phyloP scores from a whole-genome alignment of 2,888 invertebrate genomes.

The Cheiracanthium punctorium region DNA sequence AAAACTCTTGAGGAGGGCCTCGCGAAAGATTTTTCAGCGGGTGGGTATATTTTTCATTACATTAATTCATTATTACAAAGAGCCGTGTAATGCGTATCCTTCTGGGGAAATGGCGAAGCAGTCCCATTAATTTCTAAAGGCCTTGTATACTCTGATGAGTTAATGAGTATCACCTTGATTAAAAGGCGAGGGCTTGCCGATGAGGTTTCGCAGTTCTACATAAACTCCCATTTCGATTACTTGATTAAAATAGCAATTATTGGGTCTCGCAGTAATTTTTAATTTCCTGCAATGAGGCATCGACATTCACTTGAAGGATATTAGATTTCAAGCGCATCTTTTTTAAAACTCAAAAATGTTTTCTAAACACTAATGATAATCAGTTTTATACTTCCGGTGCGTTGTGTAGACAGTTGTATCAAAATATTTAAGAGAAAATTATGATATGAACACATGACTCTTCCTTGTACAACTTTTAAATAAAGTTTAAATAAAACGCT shows the following conservation, averaged over 20 bases:
- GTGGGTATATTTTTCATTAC: constrained; percentile 32
- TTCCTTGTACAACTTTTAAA: too few relatives aligned
- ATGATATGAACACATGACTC: too few relatives aligned
- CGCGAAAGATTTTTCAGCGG: not conserved
- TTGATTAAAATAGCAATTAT: not conserved
- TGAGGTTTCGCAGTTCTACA: not conserved
- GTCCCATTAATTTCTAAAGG: not conserved
- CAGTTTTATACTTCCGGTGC: too few relatives aligned
- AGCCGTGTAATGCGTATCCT: constrained; percentile 5
- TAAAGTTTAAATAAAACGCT: too few relatives aligned
- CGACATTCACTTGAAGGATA: too few relatives aligned
- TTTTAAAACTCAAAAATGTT: too few relatives aligned
- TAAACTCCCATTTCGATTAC: not conserved
- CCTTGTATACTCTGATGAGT: constrained; percentile 4
- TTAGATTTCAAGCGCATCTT: too few relatives aligned
- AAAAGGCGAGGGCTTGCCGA: not conserved
- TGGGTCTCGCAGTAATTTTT: too few relatives aligned
- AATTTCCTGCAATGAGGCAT: too few relatives aligned
- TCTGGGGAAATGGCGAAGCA: not conserved
- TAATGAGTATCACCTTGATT: constrained; percentile 12
- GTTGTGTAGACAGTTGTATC: too few relatives aligned
- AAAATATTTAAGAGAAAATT: too few relatives aligned
- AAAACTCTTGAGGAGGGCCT: not conserved
- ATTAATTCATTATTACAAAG: constrained; percentile 34
- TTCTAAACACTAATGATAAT: too few relatives aligned